Base-by-base conservation (phyloP, 2,888 invertebrate genomes). In the Luperina testacea region DNA sequence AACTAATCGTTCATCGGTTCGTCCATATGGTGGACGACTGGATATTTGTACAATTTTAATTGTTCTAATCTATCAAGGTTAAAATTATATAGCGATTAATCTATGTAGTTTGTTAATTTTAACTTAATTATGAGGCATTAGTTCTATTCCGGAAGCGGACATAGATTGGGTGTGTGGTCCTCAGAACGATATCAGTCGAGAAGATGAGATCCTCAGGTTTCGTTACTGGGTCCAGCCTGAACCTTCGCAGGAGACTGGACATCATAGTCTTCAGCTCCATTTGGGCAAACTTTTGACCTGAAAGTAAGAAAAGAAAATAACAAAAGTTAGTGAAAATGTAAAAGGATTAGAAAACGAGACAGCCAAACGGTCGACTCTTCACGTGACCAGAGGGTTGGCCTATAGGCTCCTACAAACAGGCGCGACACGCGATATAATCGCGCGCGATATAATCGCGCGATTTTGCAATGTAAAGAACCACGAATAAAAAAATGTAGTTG, bases 241-340 rank as follows among this genome's bases (percentile, higher is more conserved):
- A 90, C 45, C 81, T 82, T 24, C 90, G 72, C 59, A 90, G 79
- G 8, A 90, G 67, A 53, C 86, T 92, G 15, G 96, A 94, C 79
- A 97, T 90, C 32, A 95, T 89, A 0, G 95, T 93, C 90, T 97
- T 97, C 82, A 97, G 90, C 89, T 97, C 97, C 83, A 97, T 89
- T 89, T 96, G 93, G 0, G 97, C 97, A 82, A 97, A 97, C 84
- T 95, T 97, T 91, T 97, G 95, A 71, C 97, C 97, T 97, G 90
- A 45, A 94, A 38, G 5, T 38, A 38, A 38, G 38, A 38, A 38
- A 38, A 38, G 5, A 38, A 38, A 38, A 94, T 15, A 27, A 38
- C 27, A 69, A 32, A n/a, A 38, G 0, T 51, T 53, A 0, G 20
- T 51, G 9, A 6, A 77, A 78, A 51, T 51, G 0, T 20, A 24